A percentile compares a stretch with the other conserved stretches of the same genome.
Evolutionary conservation across 2,113 vertebrate genomes (phyloP).

Genomic region (Ceyx margarethae): DNA sequence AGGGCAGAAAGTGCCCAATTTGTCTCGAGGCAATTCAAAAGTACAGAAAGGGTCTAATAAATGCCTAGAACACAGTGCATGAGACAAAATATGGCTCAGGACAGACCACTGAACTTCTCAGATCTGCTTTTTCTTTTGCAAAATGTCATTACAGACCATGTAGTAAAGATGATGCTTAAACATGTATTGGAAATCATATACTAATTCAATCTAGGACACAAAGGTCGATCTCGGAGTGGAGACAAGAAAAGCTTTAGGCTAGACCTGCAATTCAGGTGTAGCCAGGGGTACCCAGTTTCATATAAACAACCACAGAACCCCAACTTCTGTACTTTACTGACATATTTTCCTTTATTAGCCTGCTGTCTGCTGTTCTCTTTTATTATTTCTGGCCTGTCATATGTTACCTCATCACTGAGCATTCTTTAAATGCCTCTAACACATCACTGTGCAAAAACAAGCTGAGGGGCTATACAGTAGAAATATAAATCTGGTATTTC

Average conservation of each 20-base stretch:
- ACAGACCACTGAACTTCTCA: neutral
- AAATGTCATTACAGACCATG: neutral
- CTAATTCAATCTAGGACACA: neutral
- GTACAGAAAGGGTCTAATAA: neutral
- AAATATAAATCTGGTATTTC: neutral
- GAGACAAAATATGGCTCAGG: neutral
- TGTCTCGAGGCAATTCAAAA: neutral
- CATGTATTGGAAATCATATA: neutral
- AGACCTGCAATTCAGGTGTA: neutral
- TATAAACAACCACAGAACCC: neutral
- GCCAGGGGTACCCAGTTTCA: neutral
- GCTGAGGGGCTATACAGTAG: neutral
- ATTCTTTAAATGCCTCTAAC: neutral
- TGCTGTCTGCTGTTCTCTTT: neutral
- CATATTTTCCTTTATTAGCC: neutral
- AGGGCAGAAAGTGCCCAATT: neutral
- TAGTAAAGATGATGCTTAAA: neutral
- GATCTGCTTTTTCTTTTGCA: neutral
- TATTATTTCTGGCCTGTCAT: neutral
- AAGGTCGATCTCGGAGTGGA: neutral
- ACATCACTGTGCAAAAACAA: neutral
- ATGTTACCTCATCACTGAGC: neutral
- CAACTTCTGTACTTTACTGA: neutral
- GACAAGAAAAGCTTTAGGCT: neutral
- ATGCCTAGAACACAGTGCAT: neutral